Percentiles rank a stretch among this genome's conserved stretches.
Evolutionary conservation across 1,140 invertebrate species (phyloP).

Genomic region (Ectropis grisescens): DNA sequence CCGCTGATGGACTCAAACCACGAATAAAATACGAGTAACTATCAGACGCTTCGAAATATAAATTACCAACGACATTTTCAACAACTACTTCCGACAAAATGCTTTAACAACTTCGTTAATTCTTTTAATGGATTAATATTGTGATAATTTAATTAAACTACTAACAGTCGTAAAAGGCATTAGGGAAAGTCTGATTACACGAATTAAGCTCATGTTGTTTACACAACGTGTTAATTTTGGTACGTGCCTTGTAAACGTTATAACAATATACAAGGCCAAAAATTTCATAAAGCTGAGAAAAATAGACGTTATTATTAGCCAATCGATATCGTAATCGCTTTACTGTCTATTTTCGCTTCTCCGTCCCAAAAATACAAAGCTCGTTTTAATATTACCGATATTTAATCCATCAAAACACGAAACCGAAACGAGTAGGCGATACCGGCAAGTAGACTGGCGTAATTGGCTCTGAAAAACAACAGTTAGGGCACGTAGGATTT

Average conservation of each 20-base stretch:
- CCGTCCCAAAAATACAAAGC: no score
- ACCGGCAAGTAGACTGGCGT: no score
- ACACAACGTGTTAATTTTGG: constrained; percentile 3
- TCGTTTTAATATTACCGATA: no score
- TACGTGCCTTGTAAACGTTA: constrained; percentile 1
- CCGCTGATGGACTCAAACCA: constrained; percentile 5
- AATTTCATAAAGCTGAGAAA: no score
- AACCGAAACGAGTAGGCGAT: no score
- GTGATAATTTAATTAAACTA: constrained; percentile 30
- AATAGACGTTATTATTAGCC: no score
- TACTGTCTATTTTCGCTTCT: no score
- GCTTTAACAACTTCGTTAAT: constrained; percentile 22
- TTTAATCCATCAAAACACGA: no score
- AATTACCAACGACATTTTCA: constrained; percentile 1
- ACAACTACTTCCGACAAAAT: not conserved
- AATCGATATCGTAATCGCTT: no score
- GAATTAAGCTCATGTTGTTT: constrained; percentile 9
- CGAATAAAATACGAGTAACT: not conserved
- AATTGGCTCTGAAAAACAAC: no score
- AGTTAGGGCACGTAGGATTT: constrained; percentile 30
- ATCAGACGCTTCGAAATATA: constrained; percentile 5
- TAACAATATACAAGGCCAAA: not conserved
- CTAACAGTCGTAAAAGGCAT: constrained; percentile 23
- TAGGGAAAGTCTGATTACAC: constrained; percentile 12
- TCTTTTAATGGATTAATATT: constrained; percentile 28